These are phyloP conservation scores for Sebastes goodei DNA, from an alignment of 2,797 vertebrate genomes.

Conservation along the genomic window DNA sequence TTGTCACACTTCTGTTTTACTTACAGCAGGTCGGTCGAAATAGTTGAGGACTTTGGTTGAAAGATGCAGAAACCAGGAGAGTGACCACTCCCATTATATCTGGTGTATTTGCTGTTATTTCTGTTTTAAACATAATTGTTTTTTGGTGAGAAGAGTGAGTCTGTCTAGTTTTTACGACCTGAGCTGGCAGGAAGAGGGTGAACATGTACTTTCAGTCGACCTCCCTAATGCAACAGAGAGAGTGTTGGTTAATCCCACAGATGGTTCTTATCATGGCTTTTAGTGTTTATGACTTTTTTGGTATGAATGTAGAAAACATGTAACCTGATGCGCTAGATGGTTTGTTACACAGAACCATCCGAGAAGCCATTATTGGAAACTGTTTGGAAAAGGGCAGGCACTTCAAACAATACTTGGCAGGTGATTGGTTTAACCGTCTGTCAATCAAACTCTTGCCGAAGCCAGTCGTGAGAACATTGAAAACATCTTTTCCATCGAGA, in stretches of 20 bases:
- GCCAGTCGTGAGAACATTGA: not conserved
- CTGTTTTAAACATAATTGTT: not conserved
- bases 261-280: slow-evolving; percentile 18
- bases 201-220: slow-evolving; percentile 11
- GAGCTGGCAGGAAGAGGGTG: not conserved
- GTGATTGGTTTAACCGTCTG: not conserved
- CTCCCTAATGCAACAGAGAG: slow-evolving; percentile 20
- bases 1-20: not conserved
- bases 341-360: not conserved
- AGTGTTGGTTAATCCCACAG: slow-evolving; percentile 28
- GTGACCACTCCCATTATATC: not conserved
- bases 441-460: not conserved
- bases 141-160: not conserved
- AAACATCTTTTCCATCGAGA: not conserved
- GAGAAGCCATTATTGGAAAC: not conserved
- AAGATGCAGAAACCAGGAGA: not conserved
- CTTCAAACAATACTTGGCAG: not conserved
- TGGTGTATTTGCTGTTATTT: not conserved
- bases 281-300: not conserved
- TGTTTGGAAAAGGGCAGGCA: not conserved
- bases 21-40: not conserved
- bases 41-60: not conserved
- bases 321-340: not conserved
- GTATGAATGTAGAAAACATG: not conserved
- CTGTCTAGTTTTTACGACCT: slow-evolving; percentile 20